These are phyloP conservation scores for Setophaga petechia DNA, from an alignment of 2,113 vertebrate genomes.

Conservation along the genomic window DNA sequence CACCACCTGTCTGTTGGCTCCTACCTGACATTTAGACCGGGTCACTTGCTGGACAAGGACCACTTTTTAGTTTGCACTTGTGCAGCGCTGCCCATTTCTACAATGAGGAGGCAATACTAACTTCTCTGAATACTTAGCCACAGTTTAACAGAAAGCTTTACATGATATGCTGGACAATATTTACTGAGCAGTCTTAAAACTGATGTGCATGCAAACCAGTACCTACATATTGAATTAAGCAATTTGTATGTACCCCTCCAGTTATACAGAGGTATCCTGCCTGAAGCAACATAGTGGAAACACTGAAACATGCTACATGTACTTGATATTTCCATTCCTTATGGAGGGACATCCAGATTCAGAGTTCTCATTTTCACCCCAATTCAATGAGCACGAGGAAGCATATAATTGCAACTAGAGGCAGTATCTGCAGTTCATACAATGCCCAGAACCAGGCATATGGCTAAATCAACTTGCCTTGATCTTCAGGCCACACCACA, in stretches of 20 bases:
- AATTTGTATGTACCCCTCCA: background rate
- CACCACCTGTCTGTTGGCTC: background rate
- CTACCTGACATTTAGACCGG: background rate
- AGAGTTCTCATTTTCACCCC: background rate
- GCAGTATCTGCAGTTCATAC: background rate
- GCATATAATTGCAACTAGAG: background rate
- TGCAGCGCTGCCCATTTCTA: background rate
- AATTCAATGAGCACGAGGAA: background rate
- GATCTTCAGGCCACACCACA: background rate
- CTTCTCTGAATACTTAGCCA: background rate
- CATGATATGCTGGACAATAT: background rate
- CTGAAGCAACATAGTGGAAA: background rate
- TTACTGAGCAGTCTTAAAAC: background rate
- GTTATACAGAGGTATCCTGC: background rate
- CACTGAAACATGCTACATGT: background rate
- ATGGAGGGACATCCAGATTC: rapidly evolving
- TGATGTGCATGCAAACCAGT: background rate
- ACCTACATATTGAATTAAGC: background rate
- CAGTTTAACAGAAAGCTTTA: background rate
- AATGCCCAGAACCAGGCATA: background rate
- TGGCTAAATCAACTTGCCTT: background rate
- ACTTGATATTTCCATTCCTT: background rate
- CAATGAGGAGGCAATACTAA: background rate
- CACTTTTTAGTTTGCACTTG: rapidly evolving
- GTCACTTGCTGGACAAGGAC: background rate